Conservation (phyloP, 2,888 invertebrate genomes). For the Schizaphis graminum region DNA sequence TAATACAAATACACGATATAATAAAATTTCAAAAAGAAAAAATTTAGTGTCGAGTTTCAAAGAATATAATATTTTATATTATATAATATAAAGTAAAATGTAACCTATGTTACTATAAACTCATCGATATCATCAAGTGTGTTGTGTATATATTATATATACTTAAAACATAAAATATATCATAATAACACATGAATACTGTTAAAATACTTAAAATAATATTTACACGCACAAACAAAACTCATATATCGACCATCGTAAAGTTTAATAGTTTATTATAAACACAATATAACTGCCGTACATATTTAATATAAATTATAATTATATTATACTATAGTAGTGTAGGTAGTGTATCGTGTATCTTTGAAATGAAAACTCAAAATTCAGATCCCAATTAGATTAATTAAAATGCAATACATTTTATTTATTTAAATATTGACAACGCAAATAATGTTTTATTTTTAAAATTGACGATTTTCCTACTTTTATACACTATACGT, state of each 20-base stretch:
- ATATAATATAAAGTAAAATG: background rate
- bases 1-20: conserved; percentile 1
- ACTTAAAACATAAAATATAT: background rate
- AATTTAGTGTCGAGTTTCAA: conserved; percentile 43
- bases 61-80: conserved; percentile 1
- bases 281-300: background rate
- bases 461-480: background rate
- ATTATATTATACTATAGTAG: background rate
- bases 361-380: background rate
- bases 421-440: background rate
- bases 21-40: conserved; percentile 24
- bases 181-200: background rate
- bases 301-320: background rate
- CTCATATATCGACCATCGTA: background rate
- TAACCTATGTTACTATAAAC: too few relatives aligned
- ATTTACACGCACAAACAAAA: background rate
- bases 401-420: background rate
- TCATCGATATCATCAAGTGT: background rate
- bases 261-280: background rate
- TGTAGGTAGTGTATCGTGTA: background rate
- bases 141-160: too few relatives aligned
- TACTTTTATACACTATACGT: background rate
- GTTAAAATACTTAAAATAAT: background rate
- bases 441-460: background rate
- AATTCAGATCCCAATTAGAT: background rate